A percentile compares a stretch with the other conserved stretches of the same genome.
Conservation (phyloP, 1,140 invertebrate species). For the Drosophila ogumai region DNA sequence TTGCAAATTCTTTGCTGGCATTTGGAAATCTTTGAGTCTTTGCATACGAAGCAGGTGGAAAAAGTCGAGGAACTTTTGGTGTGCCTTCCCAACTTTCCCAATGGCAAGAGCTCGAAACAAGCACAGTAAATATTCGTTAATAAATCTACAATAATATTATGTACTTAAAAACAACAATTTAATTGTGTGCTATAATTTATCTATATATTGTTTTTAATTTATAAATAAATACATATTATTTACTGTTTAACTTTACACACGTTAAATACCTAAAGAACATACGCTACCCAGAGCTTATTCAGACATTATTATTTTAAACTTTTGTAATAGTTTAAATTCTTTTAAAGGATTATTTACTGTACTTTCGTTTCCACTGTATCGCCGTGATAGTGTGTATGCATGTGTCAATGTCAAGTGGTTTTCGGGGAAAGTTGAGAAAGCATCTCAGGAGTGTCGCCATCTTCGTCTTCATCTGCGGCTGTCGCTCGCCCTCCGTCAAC, state of each 20-base stretch:
- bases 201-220: no score
- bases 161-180: no score
- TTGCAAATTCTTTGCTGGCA: constrained; percentile 53
- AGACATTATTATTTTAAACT: neutral
- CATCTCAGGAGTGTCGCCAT: constrained; percentile 15
- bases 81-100: constrained; percentile 1
- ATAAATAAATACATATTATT: no score
- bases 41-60: constrained; percentile 26
- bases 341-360: constrained; percentile 4
- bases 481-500: constrained; percentile 24
- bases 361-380: neutral
- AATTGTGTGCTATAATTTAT: no score
- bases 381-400: neutral
- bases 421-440: constrained; percentile 21
- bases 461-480: constrained; percentile 15
- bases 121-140: constrained; percentile 1
- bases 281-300: neutral
- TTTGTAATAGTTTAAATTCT: neutral
- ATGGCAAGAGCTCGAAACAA: neutral
- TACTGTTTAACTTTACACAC: no score
- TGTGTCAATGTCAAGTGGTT: constrained; percentile 35
- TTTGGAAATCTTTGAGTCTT: constrained; percentile 24
- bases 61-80: constrained; percentile 22
- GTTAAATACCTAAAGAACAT: neutral
- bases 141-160: neutral